Percentiles rank a stretch among this genome's conserved stretches.
Evolutionary conservation across 2,113 vertebrate genomes (phyloP).

Genomic region (Merops nubicus): DNA sequence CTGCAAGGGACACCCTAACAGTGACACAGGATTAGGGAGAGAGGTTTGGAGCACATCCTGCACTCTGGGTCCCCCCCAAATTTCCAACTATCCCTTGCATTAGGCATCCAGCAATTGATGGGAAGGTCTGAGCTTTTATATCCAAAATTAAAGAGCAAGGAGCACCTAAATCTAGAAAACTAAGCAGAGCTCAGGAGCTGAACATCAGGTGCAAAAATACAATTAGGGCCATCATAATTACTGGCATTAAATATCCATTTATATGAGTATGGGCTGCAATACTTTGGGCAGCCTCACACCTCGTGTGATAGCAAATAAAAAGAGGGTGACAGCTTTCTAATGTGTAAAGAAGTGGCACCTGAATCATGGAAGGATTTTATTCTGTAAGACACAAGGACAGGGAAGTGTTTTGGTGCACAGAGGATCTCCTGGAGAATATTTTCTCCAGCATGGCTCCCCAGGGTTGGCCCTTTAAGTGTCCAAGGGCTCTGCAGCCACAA

Average conservation of each 20-base stretch:
- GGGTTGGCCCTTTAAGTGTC: neutral
- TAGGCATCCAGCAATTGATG: neutral
- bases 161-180: neutral
- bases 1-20: too few species aligned
- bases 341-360: neutral
- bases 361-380: conserved; percentile 28
- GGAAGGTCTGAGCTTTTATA: neutral
- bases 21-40: neutral
- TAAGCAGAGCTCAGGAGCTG: neutral
- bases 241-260: conserved; percentile 30
- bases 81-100: neutral
- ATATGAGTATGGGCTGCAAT: neutral
- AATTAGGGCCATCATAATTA: conserved; percentile 19
- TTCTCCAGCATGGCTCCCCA: neutral
- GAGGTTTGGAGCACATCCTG: neutral
- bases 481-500: neutral
- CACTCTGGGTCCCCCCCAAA: neutral
- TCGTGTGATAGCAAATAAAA: neutral
- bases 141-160: neutral
- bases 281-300: neutral
- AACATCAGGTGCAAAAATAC: conserved; percentile 14
- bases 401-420: neutral
- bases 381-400: neutral
- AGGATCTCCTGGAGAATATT: neutral
- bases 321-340: neutral